Percentiles rank a stretch among this genome's conserved stretches.
Conservation (phyloP, 2,113 vertebrate genomes). For the Rhinopomastus cyanomelas region DNA sequence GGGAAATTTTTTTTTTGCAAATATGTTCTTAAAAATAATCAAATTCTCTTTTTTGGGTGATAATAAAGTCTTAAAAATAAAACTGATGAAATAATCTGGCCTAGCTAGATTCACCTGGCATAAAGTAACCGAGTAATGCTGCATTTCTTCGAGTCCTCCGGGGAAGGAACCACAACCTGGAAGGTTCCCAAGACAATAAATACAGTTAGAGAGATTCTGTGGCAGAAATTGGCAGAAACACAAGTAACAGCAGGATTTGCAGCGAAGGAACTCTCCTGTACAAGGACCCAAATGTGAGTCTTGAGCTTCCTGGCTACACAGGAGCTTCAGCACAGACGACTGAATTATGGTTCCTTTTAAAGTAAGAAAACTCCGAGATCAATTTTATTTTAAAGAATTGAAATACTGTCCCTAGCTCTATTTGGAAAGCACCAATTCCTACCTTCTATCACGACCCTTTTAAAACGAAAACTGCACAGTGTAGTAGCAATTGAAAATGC, state of each 20-base stretch:
- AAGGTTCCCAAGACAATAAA: neutral
- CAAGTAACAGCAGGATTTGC: neutral
- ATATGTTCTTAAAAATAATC: too few species aligned
- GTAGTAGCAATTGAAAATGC: neutral
- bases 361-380: neutral
- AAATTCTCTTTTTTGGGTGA: neutral
- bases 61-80: neutral
- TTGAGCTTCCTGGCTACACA: neutral
- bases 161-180: neutral
- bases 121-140: neutral
- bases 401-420: neutral
- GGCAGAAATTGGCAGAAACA: neutral
- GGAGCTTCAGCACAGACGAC: neutral
- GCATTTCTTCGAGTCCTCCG: neutral
- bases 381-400: neutral
- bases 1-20: too few species aligned
- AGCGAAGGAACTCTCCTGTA: neutral
- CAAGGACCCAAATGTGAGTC: neutral
- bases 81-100: neutral
- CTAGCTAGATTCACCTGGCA: neutral
- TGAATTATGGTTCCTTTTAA: neutral
- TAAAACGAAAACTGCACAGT: neutral
- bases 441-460: neutral
- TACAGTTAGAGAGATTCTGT: neutral
- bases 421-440: neutral